Conservation (phyloP, 2,888 invertebrate genomes). For the Ochropleura plecta region DNA sequence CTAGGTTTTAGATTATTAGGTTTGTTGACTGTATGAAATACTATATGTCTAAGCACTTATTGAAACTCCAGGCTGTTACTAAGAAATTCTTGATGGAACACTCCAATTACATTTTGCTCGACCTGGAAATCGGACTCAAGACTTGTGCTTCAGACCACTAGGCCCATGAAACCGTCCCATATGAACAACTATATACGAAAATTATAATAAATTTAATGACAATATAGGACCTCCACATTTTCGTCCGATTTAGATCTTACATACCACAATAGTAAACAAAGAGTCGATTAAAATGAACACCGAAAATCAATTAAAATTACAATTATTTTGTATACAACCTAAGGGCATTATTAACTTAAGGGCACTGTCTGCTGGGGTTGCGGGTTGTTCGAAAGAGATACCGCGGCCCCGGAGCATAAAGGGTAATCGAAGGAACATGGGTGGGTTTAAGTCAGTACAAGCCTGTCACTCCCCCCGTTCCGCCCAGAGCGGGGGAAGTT, state of each 20-base stretch:
- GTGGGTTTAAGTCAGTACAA: too few species aligned
- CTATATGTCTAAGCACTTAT: too few species aligned
- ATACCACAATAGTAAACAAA: too few species aligned
- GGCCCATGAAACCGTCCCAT: neutral
- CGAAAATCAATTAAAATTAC: constrained; percentile 1
- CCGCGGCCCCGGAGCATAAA: too few species aligned
- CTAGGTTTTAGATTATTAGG: too few species aligned
- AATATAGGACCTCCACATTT: neutral
- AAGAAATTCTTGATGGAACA: neutral
- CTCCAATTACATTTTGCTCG: neutral
- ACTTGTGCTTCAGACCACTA: too few species aligned
- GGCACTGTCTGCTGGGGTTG: too few species aligned
- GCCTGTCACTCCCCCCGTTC: too few species aligned
- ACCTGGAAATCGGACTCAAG: neutral
- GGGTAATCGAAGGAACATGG: too few species aligned
- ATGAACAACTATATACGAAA: too few species aligned
- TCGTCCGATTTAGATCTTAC: neutral
- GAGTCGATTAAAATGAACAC: neutral
- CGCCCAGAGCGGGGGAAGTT: too few species aligned
- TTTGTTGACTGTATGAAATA: neutral
- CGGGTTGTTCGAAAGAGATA: too few species aligned
- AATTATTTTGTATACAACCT: neutral
- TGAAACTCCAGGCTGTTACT: neutral
- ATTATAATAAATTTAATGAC: neutral
- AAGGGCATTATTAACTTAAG: neutral